Conservation (phyloP, 2,888 invertebrate species). For the Busseola fusca region DNA sequence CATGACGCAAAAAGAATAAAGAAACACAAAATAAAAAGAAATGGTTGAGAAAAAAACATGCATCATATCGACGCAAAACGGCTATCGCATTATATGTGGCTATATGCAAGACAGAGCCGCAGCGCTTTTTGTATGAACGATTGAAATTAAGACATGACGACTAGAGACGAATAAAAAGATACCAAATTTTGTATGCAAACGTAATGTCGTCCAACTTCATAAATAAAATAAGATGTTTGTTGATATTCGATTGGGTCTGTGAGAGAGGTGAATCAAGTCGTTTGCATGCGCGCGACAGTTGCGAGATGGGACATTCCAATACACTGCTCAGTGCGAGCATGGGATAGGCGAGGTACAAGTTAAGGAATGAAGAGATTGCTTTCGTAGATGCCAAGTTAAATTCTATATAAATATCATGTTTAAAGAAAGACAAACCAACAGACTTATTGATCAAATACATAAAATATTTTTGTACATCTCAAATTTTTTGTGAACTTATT, state of each 20-base stretch:
- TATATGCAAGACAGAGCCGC: no score
- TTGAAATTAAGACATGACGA: not conserved
- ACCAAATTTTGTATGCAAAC: slow-evolving; percentile 2
- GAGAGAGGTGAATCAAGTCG: slow-evolving; percentile 64
- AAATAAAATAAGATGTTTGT: slow-evolving; percentile 21
- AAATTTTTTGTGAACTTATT: no score
- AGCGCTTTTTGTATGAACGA: not conserved
- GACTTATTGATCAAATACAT: not conserved
- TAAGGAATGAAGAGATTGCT: not conserved
- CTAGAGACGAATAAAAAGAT: not conserved
- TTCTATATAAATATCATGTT: not conserved
- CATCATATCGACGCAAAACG: no score
- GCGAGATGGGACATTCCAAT: slow-evolving; percentile 60
- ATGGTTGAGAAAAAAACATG: no score
- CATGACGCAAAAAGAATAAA: no score
- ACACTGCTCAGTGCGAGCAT: slow-evolving; percentile 45
- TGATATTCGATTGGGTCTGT: slow-evolving; percentile 23
- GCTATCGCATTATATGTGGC: no score
- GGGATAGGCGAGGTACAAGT: slow-evolving; percentile 21
- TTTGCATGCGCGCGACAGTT: slow-evolving; percentile 65
- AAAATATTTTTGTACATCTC: no score
- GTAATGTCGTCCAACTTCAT: slow-evolving; percentile 8
- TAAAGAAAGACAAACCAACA: no score
- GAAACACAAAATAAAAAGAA: no score
- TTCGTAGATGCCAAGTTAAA: not conserved